phyloP scores from a whole-genome alignment of 2,113 vertebrate genomes.

The Alaudala cheleensis region DNA sequence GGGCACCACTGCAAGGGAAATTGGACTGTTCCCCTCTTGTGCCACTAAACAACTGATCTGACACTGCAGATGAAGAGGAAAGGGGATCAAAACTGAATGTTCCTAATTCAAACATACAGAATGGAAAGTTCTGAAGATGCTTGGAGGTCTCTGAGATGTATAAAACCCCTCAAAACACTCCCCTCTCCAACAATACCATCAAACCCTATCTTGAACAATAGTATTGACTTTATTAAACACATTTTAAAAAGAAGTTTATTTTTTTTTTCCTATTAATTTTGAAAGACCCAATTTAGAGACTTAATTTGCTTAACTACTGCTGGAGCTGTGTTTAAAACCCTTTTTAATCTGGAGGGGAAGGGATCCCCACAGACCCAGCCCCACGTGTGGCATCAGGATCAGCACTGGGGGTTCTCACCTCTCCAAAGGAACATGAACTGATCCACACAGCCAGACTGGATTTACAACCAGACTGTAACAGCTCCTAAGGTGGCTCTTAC shows the following conservation, averaged over 20 bases:
- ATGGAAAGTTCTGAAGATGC: background rate
- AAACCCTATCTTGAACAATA: background rate
- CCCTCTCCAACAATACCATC: no score
- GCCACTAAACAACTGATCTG: background rate
- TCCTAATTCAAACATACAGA: no score
- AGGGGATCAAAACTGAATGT: background rate
- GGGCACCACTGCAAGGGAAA: background rate
- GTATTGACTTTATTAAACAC: background rate
- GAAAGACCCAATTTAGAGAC: background rate
- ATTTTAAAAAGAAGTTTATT: background rate
- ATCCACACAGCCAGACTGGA: slow-evolving; percentile 36
- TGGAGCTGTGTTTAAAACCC: background rate
- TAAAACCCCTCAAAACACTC: no score
- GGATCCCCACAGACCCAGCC: background rate
- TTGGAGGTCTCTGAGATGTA: background rate
- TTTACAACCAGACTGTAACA: slow-evolving; percentile 54
- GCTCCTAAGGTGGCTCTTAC: slow-evolving; percentile 62
- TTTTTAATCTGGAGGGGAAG: background rate
- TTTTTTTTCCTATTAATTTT: background rate
- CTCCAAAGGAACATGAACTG: slow-evolving; percentile 47
- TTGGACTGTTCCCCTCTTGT: background rate
- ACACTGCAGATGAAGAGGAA: background rate
- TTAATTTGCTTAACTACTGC: background rate
- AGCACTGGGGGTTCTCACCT: background rate
- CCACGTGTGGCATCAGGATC: background rate